Evolutionary conservation across 2,888 invertebrate genomes (phyloP).

Genomic region (Hypolimnas misippus): DNA sequence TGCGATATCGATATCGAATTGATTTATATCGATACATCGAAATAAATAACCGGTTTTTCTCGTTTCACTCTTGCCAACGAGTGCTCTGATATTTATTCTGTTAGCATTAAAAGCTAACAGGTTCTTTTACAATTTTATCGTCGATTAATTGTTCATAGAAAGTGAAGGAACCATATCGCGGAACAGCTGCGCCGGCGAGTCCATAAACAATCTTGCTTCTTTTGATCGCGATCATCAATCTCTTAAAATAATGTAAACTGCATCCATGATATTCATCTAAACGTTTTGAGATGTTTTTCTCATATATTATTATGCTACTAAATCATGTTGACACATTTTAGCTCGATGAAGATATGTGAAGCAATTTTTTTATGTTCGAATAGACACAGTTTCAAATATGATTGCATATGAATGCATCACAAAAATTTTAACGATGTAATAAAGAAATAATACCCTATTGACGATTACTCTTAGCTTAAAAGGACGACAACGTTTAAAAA

Average conservation of each 20-base stretch:
- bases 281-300: constrained; percentile 6
- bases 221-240: constrained; percentile 44
- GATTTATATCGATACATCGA: constrained; percentile 5
- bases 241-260: constrained; percentile 42
- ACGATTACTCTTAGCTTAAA: no score
- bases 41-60: constrained; percentile 4
- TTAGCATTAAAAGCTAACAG: constrained; percentile 11
- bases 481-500: no score
- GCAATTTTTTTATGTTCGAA: not conserved
- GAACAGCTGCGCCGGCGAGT: constrained; percentile 22
- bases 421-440: no score
- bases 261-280: constrained; percentile 35
- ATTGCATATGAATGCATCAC: no score
- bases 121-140: not conserved
- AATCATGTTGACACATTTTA: not conserved
- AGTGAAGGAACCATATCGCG: not conserved
- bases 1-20: not conserved
- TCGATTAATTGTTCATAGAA: constrained; percentile 3
- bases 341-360: not conserved
- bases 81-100: constrained; percentile 10
- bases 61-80: constrained; percentile 4
- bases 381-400: not conserved
- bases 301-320: not conserved
- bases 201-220: constrained; percentile 46
- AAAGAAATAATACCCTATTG: no score